Conservation (phyloP, 2,797 vertebrate species). For the Myoxocephalus aenaeus region DNA sequence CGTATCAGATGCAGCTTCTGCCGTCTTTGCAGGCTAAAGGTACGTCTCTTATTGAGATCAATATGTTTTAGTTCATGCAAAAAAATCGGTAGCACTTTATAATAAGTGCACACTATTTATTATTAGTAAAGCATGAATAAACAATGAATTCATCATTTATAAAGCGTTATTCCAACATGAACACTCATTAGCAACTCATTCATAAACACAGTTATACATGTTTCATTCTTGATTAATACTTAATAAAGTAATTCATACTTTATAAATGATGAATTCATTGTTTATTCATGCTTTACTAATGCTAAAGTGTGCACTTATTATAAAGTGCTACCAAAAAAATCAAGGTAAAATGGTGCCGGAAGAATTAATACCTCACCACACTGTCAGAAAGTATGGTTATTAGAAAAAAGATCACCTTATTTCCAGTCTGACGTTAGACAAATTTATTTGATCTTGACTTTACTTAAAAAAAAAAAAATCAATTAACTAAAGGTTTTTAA, state of each 20-base stretch:
- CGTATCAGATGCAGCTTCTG: background rate
- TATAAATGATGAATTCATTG: too few species aligned
- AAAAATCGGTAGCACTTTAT: background rate
- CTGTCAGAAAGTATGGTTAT: conserved; percentile 1
- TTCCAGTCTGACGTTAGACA: background rate
- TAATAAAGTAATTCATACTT: too few species aligned
- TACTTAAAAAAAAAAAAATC: conserved; percentile 32
- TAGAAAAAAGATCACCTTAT: background rate
- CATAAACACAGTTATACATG: too few species aligned
- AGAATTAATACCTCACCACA: background rate
- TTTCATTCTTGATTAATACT: too few species aligned
- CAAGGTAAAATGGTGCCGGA: background rate
- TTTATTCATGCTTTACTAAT: too few species aligned
- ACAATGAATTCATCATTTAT: too few species aligned
- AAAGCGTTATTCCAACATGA: too few species aligned
- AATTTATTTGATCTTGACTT: background rate
- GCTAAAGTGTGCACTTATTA: too few species aligned
- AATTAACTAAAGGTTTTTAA: conserved; percentile 56
- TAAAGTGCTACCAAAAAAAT: too few species aligned
- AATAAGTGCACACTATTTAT: too few species aligned
- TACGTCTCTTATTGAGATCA: background rate
- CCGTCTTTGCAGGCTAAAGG: conserved; percentile 15
- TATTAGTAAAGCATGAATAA: too few species aligned
- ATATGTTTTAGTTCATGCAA: background rate
- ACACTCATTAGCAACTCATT: too few species aligned